Conservation (phyloP, 1,140 invertebrate species). For the Acromyrmex charruanus region DNA sequence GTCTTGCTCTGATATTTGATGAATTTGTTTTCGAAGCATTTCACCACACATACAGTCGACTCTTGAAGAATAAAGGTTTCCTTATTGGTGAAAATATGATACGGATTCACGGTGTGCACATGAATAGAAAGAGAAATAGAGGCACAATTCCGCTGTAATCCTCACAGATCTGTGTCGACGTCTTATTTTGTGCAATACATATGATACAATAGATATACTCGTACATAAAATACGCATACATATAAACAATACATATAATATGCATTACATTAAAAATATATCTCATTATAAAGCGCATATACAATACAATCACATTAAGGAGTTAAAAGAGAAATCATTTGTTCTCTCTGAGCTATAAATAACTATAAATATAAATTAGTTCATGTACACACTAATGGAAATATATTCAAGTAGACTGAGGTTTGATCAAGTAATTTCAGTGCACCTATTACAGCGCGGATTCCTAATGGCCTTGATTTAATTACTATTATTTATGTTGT, state of each 20-base stretch:
- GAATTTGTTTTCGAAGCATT: constrained; percentile 41
- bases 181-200: background rate
- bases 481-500: too few species aligned
- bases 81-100: constrained; percentile 4
- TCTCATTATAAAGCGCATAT: too few species aligned
- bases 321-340: background rate
- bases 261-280: background rate
- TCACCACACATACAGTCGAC: background rate
- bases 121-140: background rate
- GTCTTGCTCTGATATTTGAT: constrained; percentile 2
- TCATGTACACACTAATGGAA: too few species aligned
- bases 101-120: background rate
- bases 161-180: background rate
- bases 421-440: too few species aligned
- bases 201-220: background rate
- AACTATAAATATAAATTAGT: background rate
- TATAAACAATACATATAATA: background rate
- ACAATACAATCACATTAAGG: too few species aligned
- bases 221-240: background rate
- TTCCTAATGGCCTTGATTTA: too few species aligned
- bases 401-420: too few species aligned
- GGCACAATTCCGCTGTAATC: background rate
- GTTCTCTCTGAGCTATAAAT: background rate
- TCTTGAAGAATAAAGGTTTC: background rate
- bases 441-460: too few species aligned